phyloP scores from a whole-genome alignment of 2,113 vertebrate species.

The Cololabis saira region DNA sequence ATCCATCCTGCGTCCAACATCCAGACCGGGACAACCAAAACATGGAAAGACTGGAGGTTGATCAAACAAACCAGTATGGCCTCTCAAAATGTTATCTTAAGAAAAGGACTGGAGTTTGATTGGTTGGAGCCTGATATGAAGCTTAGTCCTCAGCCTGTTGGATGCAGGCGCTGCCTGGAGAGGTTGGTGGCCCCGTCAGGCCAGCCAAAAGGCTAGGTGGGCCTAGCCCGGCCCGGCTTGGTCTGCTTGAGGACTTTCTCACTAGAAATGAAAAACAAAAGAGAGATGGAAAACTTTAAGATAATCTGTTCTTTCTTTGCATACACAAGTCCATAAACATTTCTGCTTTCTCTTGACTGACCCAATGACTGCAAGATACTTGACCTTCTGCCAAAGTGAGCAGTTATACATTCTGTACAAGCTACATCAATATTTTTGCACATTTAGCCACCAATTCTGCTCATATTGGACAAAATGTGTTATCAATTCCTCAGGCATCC shows the following conservation, averaged over 20 bases:
- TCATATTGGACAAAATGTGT: too few relatives aligned
- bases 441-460: not conserved
- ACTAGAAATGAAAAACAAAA: constrained; percentile 38
- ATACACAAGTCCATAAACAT: not conserved
- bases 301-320: not conserved
- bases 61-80: constrained; percentile 32
- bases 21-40: constrained; percentile 62
- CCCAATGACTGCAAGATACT: not conserved
- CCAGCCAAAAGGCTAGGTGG: constrained; percentile 46
- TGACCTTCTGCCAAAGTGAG: not conserved
- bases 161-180: constrained; percentile 3
- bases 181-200: constrained; percentile 15
- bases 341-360: constrained; percentile 1
- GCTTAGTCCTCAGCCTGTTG: not conserved
- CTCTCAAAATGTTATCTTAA: constrained; percentile 17
- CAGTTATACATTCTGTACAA: constrained; percentile 8
- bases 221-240: constrained; percentile 49
- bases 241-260: constrained; percentile 32
- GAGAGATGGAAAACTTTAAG: constrained; percentile 12
- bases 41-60: constrained; percentile 49
- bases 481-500: too few relatives aligned
- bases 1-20: constrained; percentile 81
- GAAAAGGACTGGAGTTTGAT: constrained; percentile 40
- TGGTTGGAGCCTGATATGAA: constrained; percentile 1
- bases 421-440: not conserved